Evolutionary conservation across 2,797 vertebrate genomes (phyloP), one percentile per base, ranked within the genome.

Genomic region (Anomalospiza imberbis): DNA sequence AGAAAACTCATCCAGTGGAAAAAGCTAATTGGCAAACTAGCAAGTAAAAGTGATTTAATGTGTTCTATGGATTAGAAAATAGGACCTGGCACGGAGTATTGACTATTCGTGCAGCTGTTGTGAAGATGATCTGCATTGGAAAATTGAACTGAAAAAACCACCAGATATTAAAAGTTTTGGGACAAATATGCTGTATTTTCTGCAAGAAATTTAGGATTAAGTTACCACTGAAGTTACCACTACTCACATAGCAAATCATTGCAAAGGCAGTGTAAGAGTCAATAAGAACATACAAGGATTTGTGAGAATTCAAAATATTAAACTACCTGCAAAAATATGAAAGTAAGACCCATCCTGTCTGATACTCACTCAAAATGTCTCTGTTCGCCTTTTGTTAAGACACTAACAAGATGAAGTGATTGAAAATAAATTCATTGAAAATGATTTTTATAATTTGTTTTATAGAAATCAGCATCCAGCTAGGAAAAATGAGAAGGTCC

Each of bases 11-110:
- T 97, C 94, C 97, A 97, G 88, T 94, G 95, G 76, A 95, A 91
- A 97, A 97, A 95, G 36, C 48, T 97, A 97, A 98, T 96, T 97
- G 95, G 94, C 95, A 97, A 97, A 96, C 93, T 96, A 81, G 93
- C 91, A 91, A 97, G 79, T 96, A 96, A 97, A 95, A 96, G 85
- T 96, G 96, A 97, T 95, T 97, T 96, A 97, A 91, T 96, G 71
- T 96, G 88, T 96, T 97, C 94, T 81, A 77, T 95, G 82, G 81
- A 88, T 94, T 89, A 97, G 95, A 89, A 95, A 95, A 89, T 97
- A 96, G 91, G 95, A 90, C 83, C 79, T 97, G 78, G 73, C 88
- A 97, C 54, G 26, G 79, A 86, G 44, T 63, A 92, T 86, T 91
- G 88, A 89, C 95, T 96, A 96, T 96, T 96, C 96, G 94, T 92